Base-by-base conservation (phyloP, 2,113 vertebrate species). In the Lasiurus cinereus region DNA sequence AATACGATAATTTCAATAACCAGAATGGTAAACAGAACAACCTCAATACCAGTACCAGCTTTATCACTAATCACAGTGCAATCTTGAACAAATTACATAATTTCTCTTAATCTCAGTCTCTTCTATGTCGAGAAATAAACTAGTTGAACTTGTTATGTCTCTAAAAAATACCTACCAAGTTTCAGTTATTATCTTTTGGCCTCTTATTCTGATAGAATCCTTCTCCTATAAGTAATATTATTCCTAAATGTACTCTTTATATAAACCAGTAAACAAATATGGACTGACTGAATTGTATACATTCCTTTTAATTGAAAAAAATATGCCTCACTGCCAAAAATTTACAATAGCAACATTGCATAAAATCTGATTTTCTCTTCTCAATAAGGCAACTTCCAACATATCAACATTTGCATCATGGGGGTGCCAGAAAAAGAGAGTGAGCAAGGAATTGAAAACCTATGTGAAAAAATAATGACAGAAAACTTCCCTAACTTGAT, bases 231-330 rank as follows among this genome's bases (percentile, higher is more conserved):
- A 92, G 69, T 59, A 46, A 46, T 22, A 21, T 56, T 84, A 46
- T 78, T 91, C 31, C 39, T 69, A 96, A 83, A 43, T 29, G 11
- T 36, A 92, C 12, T 56, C 16, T 54, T 74, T 39, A 56, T 27
- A 90, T 24, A 87, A 94, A 90, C 82, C 5, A 95, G 74, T 56
- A 52, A 92, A 74, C 39, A 80, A 92, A 70, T 12, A 6, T 73
- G 16, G 52, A 14, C 13, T 93, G n/a, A 67, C 70, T 93, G 33
- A 52, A 74, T 56, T 46, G 11, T 33, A 85, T 7, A 72, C 5
- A 76, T 4, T 48, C 27, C 7, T 39, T 92, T 84, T 78, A 84
- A 50, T 76, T 84, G 73, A n/a, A 76, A 93, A 91, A 84, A 79
- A 27, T 59, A 73, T 27, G 21, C 1, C 52, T 83, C 31, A 79